Evolutionary conservation across 2,113 vertebrate species (phyloP), one percentile per base, ranked within the genome.

Genomic region (Sylvietta virens): DNA sequence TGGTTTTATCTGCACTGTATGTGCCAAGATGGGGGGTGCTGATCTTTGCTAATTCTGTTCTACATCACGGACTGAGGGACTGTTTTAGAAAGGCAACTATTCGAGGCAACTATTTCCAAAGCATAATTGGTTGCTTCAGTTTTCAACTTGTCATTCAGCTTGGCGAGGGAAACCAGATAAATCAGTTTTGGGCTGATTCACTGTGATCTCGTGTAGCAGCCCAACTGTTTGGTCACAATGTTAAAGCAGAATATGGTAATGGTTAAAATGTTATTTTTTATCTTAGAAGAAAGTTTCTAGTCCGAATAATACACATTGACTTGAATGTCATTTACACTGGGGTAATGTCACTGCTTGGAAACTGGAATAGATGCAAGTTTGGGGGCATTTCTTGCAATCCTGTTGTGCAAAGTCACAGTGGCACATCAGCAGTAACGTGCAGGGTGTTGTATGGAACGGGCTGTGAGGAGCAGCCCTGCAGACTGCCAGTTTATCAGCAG

Each of bases 141-240:
- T 92, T 92, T 91, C 61, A 84, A 18, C 56, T 88, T 90, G 80
- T 90, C 82, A 90, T 61, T 90, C 58, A 73, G 53, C 58, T 86
- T 90, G 88, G 82, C 30, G 45, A 90, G 40, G 37, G n/a, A 74
- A 91, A 74, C 8, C 48, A 60, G 64, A 86, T n/a, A 88, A 93
- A 94, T 91, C 60, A 28, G 12, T 71, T 91, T 74, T 89, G 92
- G 40, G n/a, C 57, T 91, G 48, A 39, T 89, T 94, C 64, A 65
- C 72, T 60, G 80, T 73, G 69, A 82, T 81, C 44, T 89, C 83
- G 42, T 23, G 30, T 28, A 74, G 60, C 24, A 78, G 76, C 15
- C 56, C 84, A 95, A 91, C 83, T 95, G 83, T 94, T 94, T 85
- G 67, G 64, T 87, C 82, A 86, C 78, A 91, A 92, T 84, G 82